Conservation (phyloP, 2,797 vertebrate genomes). For the Cyprinodon diabolis region DNA sequence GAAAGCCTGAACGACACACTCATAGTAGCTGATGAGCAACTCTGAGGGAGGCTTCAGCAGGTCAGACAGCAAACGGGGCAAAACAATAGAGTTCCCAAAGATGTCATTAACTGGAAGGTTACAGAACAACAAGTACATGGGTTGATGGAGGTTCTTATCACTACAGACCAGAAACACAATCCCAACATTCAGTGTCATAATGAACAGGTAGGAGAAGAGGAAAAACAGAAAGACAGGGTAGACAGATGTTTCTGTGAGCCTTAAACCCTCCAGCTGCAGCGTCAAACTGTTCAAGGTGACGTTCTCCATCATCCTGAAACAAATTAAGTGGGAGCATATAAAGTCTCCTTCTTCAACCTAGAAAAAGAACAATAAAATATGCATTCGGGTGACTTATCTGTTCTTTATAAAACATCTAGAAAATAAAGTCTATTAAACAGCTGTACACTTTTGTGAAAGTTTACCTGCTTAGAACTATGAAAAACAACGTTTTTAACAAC, state of each 20-base stretch:
- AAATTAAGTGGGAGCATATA: not conserved
- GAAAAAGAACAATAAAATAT: not conserved
- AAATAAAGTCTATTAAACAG: not conserved
- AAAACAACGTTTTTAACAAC: not conserved
- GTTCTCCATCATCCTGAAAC: slow-evolving; percentile 11
- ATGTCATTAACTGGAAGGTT: slow-evolving; percentile 79
- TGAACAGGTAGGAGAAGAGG: slow-evolving; percentile 12
- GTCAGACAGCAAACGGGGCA: slow-evolving; percentile 77
- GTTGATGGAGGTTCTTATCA: slow-evolving; percentile 77
- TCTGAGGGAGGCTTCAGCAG: slow-evolving; percentile 74
- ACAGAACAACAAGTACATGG: slow-evolving; percentile 83
- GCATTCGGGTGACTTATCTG: too few relatives aligned
- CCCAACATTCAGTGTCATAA: slow-evolving; percentile 40
- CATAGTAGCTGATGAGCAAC: slow-evolving; percentile 75
- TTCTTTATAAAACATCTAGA: too few relatives aligned
- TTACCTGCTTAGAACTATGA: not conserved
- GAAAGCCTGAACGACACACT: slow-evolving; percentile 82
- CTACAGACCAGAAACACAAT: slow-evolving; percentile 24
- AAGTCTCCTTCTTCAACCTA: not conserved
- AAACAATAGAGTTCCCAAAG: slow-evolving; percentile 66
- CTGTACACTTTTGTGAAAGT: too few relatives aligned
- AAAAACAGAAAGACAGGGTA: slow-evolving; percentile 1
- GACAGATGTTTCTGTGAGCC: not conserved
- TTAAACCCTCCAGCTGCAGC: slow-evolving; percentile 8
- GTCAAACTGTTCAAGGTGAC: not conserved